These are phyloP conservation scores for Elanus axillaris DNA, from an alignment of 2,113 vertebrate species.

Conservation along the genomic window DNA sequence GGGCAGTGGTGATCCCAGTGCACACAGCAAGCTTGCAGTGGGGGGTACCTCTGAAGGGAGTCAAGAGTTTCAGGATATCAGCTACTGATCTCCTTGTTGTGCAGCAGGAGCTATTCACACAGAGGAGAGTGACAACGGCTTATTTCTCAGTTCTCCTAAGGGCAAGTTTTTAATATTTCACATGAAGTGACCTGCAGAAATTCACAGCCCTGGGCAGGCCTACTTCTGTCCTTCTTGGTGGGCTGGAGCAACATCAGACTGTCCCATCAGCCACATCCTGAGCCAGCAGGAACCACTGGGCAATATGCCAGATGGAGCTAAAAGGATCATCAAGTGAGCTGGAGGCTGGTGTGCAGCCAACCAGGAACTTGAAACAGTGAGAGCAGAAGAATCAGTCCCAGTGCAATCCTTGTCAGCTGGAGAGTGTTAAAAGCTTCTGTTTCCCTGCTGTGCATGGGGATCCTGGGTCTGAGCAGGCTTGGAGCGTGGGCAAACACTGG, in stretches of 20 bases:
- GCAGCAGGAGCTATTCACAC: not conserved
- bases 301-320: not conserved
- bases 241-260: not conserved
- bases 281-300: not conserved
- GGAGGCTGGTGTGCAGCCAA: not conserved
- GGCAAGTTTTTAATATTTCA: not conserved
- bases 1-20: not conserved
- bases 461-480: not conserved
- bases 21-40: fast-evolving
- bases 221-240: not conserved
- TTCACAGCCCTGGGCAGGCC: not conserved
- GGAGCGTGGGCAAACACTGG: not conserved
- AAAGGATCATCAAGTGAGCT: not conserved
- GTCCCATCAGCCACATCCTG: not conserved
- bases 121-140: not conserved
- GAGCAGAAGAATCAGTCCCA: not conserved
- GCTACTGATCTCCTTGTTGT: not conserved
- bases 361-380: not conserved
- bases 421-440: not conserved
- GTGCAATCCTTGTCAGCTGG: not conserved
- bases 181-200: not conserved
- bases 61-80: not conserved
- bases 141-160: not conserved
- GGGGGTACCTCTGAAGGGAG: not conserved
- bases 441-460: not conserved